These are phyloP conservation scores for Salmo trutta DNA, from an alignment of 2,797 vertebrate species.

Conservation along the genomic window DNA sequence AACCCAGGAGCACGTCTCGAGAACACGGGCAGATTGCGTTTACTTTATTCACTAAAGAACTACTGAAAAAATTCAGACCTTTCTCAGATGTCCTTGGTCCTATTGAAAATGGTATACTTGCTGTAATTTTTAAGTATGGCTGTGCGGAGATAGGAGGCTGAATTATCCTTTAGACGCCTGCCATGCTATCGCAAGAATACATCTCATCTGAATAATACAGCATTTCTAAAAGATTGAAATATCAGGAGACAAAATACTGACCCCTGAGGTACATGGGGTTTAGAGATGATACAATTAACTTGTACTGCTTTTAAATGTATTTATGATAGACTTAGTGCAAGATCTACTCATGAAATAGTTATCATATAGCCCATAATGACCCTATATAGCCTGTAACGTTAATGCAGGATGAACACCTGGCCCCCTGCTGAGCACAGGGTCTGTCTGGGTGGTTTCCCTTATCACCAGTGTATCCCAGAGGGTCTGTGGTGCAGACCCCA, in stretches of 20 bases:
- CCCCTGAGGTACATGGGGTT: not conserved
- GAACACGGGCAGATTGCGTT: conserved; percentile 14
- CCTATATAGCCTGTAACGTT: not conserved
- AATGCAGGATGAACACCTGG: not conserved
- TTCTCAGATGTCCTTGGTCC: conserved; percentile 23
- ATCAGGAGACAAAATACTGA: not conserved
- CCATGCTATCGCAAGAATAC: not conserved
- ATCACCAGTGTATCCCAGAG: not conserved
- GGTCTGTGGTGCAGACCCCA: not conserved
- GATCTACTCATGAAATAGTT: not conserved
- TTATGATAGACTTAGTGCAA: not conserved
- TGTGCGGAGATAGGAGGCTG: conserved; percentile 6
- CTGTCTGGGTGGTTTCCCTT: not conserved
- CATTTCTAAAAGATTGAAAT: not conserved
- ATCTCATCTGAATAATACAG: not conserved
- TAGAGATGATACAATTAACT: not conserved
- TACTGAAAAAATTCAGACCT: conserved; percentile 18
- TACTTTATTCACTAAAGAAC: conserved; percentile 9
- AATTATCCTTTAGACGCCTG: conserved; percentile 15
- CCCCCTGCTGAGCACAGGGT: conserved; percentile 16
- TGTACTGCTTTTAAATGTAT: not conserved
- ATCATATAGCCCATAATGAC: not conserved
- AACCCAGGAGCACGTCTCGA: not conserved
- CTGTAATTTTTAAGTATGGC: not conserved
- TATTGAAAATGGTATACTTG: conserved; percentile 17